phyloP scores from a whole-genome alignment of 2,888 invertebrate genomes.

The Hypselothyrea guttata region DNA sequence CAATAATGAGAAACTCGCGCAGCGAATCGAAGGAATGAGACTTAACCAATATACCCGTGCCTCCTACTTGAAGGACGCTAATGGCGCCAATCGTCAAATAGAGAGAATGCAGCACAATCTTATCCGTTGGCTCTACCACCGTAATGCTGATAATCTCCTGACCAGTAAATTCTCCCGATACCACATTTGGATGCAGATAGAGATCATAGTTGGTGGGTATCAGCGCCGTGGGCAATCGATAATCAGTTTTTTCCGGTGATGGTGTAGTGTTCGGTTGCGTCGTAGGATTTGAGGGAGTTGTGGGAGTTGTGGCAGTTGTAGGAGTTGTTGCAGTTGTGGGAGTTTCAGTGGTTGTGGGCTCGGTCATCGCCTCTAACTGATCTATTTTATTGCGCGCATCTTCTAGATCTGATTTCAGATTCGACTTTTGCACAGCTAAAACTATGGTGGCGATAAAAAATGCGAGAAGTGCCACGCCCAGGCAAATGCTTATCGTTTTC shows the following conservation, averaged over 20 bases:
- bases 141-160: slow-evolving; percentile 83
- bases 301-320: background rate
- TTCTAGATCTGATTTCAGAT: slow-evolving; percentile 64
- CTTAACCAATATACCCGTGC: slow-evolving; percentile 54
- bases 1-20: slow-evolving; percentile 76
- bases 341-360: slow-evolving; percentile 38
- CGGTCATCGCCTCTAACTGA: slow-evolving; percentile 53
- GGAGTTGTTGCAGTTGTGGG: background rate
- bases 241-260: slow-evolving; percentile 66
- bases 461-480: slow-evolving; percentile 76
- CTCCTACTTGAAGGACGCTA: slow-evolving; percentile 50
- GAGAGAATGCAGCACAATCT: slow-evolving; percentile 86
- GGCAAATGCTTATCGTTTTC: slow-evolving; percentile 71
- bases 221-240: slow-evolving; percentile 84
- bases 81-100: slow-evolving; percentile 82
- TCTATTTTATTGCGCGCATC: slow-evolving; percentile 71
- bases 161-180: slow-evolving; percentile 84
- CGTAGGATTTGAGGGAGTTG: background rate
- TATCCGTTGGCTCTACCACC: slow-evolving; percentile 82
- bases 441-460: slow-evolving; percentile 84
- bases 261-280: slow-evolving; percentile 14
- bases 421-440: slow-evolving; percentile 83
- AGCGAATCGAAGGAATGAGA: slow-evolving; percentile 53
- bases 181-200: slow-evolving; percentile 86
- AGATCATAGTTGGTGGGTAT: slow-evolving; percentile 87